Evolutionary conservation across 2,797 vertebrate species (phyloP), one percentile per base, ranked within the genome.

Genomic region (Bradypodion ventrale): DNA sequence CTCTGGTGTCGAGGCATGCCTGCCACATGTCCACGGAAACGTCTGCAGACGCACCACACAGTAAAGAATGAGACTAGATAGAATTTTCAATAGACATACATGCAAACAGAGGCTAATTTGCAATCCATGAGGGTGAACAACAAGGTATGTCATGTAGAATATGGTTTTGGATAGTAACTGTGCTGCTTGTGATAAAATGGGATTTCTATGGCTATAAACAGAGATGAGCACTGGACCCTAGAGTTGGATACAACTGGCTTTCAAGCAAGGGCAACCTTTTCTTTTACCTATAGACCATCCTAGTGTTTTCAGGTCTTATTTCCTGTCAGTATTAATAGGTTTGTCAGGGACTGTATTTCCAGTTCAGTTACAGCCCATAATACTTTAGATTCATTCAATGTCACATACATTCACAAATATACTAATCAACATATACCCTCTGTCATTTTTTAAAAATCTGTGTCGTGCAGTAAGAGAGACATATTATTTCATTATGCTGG

Each of bases 311-410:
- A 74, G 62, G 44, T 79, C 83, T 68, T 44, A 7, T 82, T 74
- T 27, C 4, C 44, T 81, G 66, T 60, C 73, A 12, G 65, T 63
- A 46, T 78, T 83, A 25, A 63, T 75, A 65, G 83, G 87, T 77
- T 23, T 13, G 59, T 68, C 82, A 81, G 63, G 37, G 25, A 7
- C 7, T 9, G 1, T 68, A 78, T 89, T 85, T 78, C 3, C 1
- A 59, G 52, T 88, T 91, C 87, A 68, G 29, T 77, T 79, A 89
- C 44, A 59, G 44, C 1, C 83, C 82, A 25, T 82, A 78, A 88
- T 90, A 65, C 66, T 78, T 82, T 3, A 0, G 9, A 37, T 74
- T 35, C 4, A 27, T 80, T 59, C 62, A 75, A 13, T 44, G 37
- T 27, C 16, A 59, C 23, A 66, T 21, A 21, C 3, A 80, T 44